Base-by-base conservation (phyloP, 2,113 vertebrate genomes). In the Cebidichthys violaceus region DNA sequence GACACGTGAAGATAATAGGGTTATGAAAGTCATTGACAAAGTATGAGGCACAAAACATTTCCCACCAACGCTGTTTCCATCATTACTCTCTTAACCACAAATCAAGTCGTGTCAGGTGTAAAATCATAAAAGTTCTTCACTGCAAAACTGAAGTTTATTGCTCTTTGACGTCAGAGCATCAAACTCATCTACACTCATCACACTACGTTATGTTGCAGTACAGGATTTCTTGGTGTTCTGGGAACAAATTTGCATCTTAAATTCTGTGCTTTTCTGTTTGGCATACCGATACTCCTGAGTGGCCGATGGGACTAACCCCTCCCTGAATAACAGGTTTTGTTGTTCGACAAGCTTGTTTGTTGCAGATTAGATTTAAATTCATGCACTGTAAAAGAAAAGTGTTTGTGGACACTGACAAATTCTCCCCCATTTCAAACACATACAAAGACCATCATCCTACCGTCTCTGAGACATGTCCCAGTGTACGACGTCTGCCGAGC, bases 391-490 rank as follows among this genome's bases (percentile, higher is more conserved):
- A n/a, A 13, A 31, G 10, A 43, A 20, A 18, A 15, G 24, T 22
- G 10, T 57, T 13, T 20, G 17, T 41, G 24, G 18, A 31, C 7
- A 62, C 8, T 14, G 14, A 67, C 18, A 57, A n/a, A 1, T 22
- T 43, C 31, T 57, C 60, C 54, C 27, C 9, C 17, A 50, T 39
- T 54, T 47, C 29, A 33, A 55, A 29, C 37, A 57, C 5, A 59
- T 9, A 24, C 11, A 66, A 47, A 77, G 47, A 41, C 5, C 15
- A 14, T n/a, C 22, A 1, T 37, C 89, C 20, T 77, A 95, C 95
- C 85, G 94, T 94, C 31, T 92, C 92, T 39, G 91, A 93, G 89
- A 94, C 92, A 1, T 94, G 94, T 50, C 93, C 94, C 60, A 95
- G n/a, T 0, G 92, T 94, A 75, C 93, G 90, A 27, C 95, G 90